phyloP scores from a whole-genome alignment of 2,888 invertebrate species.

The Galerucella pusilla region DNA sequence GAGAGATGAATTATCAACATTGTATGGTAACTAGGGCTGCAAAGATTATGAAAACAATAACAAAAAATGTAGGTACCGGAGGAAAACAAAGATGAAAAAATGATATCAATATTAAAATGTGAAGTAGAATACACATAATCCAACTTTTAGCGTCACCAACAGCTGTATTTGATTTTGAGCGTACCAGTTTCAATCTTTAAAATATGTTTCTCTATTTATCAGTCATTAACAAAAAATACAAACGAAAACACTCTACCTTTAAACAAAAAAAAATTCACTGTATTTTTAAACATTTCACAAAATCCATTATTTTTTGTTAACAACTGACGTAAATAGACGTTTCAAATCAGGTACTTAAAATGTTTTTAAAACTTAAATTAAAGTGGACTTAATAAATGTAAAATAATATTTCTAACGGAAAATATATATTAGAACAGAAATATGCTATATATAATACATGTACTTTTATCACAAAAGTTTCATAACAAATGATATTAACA shows the following conservation, averaged over 20 bases:
- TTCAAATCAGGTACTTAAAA: conserved; percentile 2
- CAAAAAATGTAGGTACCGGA: too few relatives aligned
- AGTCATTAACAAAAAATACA: neutral
- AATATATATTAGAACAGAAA: conserved; percentile 12
- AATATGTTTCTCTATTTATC: neutral
- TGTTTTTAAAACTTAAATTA: neutral
- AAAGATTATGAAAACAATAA: too few relatives aligned
- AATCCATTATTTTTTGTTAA: neutral
- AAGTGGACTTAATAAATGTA: neutral
- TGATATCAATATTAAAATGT: too few relatives aligned
- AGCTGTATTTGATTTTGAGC: neutral
- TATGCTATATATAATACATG: conserved; percentile 13
- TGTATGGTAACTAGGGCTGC: too few relatives aligned
- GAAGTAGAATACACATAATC: too few relatives aligned
- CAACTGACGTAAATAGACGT: neutral
- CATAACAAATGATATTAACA: neutral
- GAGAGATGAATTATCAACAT: too few relatives aligned
- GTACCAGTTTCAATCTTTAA: neutral
- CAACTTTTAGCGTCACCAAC: neutral
- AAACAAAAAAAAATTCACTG: neutral
- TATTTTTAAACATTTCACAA: neutral
- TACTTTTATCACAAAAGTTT: conserved; percentile 16
- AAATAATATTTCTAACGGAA: neutral
- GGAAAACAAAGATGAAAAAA: too few relatives aligned
- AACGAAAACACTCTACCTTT: neutral